phyloP scores from a whole-genome alignment of 2,113 vertebrate genomes.

The Micronycteris hirsuta region DNA sequence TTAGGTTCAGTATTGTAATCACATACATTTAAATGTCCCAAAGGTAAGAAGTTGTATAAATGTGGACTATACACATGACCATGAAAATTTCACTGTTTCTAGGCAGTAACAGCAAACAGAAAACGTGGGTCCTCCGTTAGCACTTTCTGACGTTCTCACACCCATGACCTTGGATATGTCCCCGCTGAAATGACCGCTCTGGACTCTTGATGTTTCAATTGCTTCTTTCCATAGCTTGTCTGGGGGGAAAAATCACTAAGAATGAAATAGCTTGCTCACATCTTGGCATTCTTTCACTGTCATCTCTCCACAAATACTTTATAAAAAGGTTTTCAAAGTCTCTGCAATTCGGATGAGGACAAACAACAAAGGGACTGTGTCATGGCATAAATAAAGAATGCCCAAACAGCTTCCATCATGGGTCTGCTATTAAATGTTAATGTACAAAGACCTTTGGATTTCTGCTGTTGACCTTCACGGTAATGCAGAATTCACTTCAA shows the following conservation, averaged over 20 bases:
- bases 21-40: neutral
- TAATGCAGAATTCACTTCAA: neutral
- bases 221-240: neutral
- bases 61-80: fast-evolving
- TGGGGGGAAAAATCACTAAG: too few species aligned
- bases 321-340: neutral
- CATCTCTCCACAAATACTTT: neutral
- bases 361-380: too few species aligned
- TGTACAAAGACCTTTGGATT: fast-evolving
- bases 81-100: neutral
- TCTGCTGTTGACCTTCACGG: neutral
- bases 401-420: too few species aligned
- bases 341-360: neutral
- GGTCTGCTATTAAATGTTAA: neutral
- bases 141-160: fast-evolving
- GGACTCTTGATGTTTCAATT: fast-evolving
- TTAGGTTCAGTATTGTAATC: too few species aligned
- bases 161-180: neutral
- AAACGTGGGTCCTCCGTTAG: neutral
- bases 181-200: fast-evolving
- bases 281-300: neutral
- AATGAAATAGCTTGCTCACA: fast-evolving
- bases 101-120: neutral
- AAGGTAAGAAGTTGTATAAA: neutral
- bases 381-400: fast-evolving